Evolutionary conservation across 2,113 vertebrate species (phyloP).

Genomic region (Osmerus eperlanus): DNA sequence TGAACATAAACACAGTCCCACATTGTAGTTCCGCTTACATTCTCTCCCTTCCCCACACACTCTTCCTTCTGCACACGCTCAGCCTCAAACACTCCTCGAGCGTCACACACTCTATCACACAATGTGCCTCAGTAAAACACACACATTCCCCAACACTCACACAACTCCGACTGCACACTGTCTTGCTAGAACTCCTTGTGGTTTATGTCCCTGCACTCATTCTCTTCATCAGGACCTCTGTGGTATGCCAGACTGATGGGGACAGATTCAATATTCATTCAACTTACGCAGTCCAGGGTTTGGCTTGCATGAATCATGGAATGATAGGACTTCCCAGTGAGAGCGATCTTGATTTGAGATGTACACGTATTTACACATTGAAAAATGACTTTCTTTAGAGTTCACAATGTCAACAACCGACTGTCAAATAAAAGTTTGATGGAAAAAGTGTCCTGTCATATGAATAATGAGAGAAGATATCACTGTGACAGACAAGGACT

Average conservation of each 20-base stretch:
- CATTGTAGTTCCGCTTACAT: neutral
- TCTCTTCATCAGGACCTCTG: neutral
- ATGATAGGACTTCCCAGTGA: neutral
- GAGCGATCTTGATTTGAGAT: neutral
- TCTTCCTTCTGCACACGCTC: neutral
- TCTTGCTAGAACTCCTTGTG: too few relatives aligned
- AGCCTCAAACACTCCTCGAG: neutral
- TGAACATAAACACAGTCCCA: conserved; percentile 3
- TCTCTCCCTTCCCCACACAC: neutral
- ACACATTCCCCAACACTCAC: neutral
- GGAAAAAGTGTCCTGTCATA: neutral
- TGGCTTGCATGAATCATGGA: neutral
- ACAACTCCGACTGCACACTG: too few relatives aligned
- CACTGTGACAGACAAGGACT: neutral
- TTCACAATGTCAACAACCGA: neutral
- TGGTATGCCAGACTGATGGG: neutral
- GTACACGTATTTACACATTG: neutral
- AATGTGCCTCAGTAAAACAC: neutral
- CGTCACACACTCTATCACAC: neutral
- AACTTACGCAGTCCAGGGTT: neutral
- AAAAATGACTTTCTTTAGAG: too few relatives aligned
- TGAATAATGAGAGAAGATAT: neutral
- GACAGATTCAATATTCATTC: neutral
- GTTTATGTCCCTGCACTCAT: neutral
- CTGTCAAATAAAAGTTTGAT: neutral